Evolutionary conservation across 2,113 vertebrate genomes (phyloP).

Genomic region (Hippocampus abdominalis): DNA sequence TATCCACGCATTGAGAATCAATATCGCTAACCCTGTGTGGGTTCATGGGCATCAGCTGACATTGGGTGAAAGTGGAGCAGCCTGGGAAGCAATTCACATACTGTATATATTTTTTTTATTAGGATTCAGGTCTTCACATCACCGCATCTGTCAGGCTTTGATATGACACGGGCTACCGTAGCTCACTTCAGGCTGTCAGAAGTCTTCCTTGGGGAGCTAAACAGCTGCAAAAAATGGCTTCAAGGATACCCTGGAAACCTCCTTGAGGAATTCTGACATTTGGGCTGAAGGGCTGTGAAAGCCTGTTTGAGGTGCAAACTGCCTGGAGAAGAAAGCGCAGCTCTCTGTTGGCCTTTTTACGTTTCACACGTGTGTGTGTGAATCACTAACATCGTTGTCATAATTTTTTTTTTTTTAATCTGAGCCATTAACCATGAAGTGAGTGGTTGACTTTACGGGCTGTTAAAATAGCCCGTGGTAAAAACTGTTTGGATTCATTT

Average conservation of each 20-base stretch:
- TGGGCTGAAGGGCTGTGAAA: neutral
- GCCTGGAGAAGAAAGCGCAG: neutral
- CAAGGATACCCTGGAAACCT: neutral
- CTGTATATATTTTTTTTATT: neutral
- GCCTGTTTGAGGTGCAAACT: constrained; percentile 1
- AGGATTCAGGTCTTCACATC: neutral
- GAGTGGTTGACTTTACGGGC: constrained; percentile 57
- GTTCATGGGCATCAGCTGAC: neutral
- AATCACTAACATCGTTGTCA: constrained; percentile 41
- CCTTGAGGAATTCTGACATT: neutral
- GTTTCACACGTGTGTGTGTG: constrained; percentile 14
- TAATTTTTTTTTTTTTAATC: constrained; percentile 53
- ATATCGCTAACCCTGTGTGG: neutral
- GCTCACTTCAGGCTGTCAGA: constrained; percentile 4
- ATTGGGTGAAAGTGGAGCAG: neutral
- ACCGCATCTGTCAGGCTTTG: neutral
- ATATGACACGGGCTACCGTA: neutral
- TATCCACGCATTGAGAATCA: neutral
- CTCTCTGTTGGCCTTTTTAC: neutral
- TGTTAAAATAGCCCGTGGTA: constrained; percentile 62
- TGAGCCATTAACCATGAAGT: constrained; percentile 55
- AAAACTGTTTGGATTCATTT: constrained; percentile 62
- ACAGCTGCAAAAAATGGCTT: neutral
- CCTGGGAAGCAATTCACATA: neutral
- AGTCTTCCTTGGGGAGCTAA: neutral